Percentiles rank a stretch among this genome's conserved stretches.
Evolutionary conservation across 1,140 invertebrate species (phyloP).

Genomic region (Triops cancriformis): DNA sequence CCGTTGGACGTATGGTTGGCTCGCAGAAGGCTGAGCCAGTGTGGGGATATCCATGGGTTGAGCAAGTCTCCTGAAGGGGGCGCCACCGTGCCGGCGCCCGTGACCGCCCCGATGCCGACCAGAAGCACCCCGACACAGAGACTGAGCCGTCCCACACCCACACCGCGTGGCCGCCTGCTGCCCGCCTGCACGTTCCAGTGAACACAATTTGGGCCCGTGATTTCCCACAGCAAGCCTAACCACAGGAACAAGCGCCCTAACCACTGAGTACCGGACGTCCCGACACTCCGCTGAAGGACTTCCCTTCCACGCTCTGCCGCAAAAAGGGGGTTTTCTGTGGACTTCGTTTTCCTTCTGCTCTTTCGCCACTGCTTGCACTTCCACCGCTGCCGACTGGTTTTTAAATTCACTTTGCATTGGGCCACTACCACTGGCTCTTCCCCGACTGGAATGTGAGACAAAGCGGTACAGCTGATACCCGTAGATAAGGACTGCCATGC

Average conservation of each 20-base stretch:
- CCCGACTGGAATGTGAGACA: slow-evolving; percentile 12
- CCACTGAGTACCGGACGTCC: background rate
- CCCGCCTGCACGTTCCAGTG: background rate
- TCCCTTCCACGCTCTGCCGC: too few relatives aligned
- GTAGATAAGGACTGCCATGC: background rate
- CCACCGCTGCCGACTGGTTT: background rate
- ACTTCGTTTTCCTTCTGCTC: background rate
- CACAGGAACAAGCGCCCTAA: background rate
- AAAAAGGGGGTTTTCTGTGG: background rate
- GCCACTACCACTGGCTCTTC: background rate
- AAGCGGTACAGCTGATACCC: background rate
- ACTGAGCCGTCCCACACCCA: background rate
- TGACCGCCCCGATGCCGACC: background rate
- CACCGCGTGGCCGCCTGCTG: background rate
- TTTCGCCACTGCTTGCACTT: background rate
- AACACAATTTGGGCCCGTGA: background rate
- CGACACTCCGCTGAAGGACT: background rate
- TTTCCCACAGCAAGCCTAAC: slow-evolving; percentile 5
- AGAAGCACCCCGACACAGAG: background rate
- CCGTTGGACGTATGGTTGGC: background rate
- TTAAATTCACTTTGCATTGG: background rate
- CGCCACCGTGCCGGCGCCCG: background rate
- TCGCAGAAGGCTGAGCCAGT: background rate
- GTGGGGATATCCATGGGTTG: slow-evolving; percentile 1
- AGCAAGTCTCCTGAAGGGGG: background rate